Evolutionary conservation across 1,140 invertebrate species (phyloP).

Genomic region (Drosophila azteca): DNA sequence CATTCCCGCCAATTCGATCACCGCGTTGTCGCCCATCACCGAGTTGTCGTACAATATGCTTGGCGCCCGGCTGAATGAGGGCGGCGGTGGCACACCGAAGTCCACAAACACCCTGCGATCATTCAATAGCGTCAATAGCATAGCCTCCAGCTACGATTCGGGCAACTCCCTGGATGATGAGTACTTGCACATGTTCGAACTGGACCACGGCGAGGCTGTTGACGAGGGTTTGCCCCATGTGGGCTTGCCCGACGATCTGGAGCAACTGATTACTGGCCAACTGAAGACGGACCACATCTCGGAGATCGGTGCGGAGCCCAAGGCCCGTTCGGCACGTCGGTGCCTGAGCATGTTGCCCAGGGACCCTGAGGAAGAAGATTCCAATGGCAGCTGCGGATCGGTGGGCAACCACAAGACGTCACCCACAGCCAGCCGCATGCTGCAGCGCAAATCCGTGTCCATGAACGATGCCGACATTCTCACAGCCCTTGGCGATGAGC

Average conservation of each 20-base stretch:
- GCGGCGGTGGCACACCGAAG: constrained; percentile 50
- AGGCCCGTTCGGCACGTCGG: constrained; percentile 59
- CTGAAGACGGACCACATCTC: constrained; percentile 53
- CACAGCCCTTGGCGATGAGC: constrained; percentile 83
- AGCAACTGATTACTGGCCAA: constrained; percentile 70
- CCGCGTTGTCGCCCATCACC: constrained; percentile 59
- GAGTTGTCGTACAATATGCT: constrained; percentile 59
- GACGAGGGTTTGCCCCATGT: neutral
- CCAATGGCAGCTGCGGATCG: neutral
- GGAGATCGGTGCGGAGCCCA: constrained; percentile 5
- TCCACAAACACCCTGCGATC: constrained; percentile 41
- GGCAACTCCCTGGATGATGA: constrained; percentile 86
- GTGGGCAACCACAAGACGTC: neutral
- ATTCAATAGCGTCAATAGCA: constrained; percentile 83
- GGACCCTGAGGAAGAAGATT: constrained; percentile 19
- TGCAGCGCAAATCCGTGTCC: constrained; percentile 53
- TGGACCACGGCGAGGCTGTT: constrained; percentile 76
- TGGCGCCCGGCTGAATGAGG: constrained; percentile 21
- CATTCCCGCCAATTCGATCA: constrained; percentile 7
- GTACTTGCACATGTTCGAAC: constrained; percentile 87
- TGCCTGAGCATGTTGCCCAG: constrained; percentile 74
- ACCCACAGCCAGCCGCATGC: neutral
- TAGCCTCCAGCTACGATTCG: constrained; percentile 85
- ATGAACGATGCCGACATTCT: constrained; percentile 76
- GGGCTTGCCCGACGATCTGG: constrained; percentile 72